Conservation (phyloP, 2,113 vertebrate species). For the Corynorhinus townsendii region DNA sequence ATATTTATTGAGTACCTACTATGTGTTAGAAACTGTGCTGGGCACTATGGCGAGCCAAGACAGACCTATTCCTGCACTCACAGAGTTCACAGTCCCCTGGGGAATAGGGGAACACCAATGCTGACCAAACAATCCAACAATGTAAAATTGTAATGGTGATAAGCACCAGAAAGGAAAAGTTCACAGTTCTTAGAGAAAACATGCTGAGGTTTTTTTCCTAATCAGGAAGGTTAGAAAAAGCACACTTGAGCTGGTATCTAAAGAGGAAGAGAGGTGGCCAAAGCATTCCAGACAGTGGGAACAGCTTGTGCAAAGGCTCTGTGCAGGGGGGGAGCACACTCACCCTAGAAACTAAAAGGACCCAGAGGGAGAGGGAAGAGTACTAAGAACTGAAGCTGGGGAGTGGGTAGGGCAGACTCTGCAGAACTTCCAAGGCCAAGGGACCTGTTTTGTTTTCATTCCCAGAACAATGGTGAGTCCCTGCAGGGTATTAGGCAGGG, state of each 20-base stretch:
- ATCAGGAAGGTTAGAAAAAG: not conserved
- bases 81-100: not conserved
- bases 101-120: not conserved
- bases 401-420: not conserved
- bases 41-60: not conserved
- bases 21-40: not conserved
- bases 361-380: not conserved
- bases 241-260: not conserved
- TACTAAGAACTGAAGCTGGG: not conserved
- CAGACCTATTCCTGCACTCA: not conserved
- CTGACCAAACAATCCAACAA: not conserved
- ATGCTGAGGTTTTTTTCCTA: not conserved
- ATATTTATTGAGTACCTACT: not conserved
- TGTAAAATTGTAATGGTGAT: not conserved
- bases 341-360: not conserved
- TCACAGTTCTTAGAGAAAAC: not conserved
- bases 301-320: slow-evolving; percentile 8
- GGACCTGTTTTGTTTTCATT: not conserved
- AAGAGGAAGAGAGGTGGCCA: not conserved
- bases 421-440: not conserved
- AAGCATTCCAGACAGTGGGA: not conserved
- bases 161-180: not conserved
- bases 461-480: not conserved
- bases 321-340: not conserved
- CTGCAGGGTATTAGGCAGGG: not conserved